phyloP scores from a whole-genome alignment of 2,888 invertebrate species.

The Seira musarum region DNA sequence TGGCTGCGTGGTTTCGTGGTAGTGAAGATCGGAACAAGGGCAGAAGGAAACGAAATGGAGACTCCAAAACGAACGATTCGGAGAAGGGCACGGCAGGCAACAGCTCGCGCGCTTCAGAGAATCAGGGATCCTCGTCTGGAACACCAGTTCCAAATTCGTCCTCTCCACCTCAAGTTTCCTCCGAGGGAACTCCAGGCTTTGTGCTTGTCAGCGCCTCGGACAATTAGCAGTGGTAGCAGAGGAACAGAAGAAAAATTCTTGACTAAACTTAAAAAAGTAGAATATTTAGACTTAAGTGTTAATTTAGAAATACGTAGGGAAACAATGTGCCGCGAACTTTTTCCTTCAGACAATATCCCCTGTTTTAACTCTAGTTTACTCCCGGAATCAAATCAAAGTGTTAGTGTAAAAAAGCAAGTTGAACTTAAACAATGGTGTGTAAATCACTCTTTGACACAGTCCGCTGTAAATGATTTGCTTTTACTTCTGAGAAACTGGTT shows the following conservation, averaged over 20 bases:
- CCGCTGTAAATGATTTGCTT: slow-evolving; percentile 33
- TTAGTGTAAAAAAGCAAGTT: not conserved
- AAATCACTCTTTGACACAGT: slow-evolving; percentile 31
- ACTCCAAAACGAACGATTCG: slow-evolving; percentile 13
- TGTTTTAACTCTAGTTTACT: no score
- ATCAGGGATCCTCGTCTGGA: not conserved
- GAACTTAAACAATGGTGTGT: slow-evolving; percentile 30
- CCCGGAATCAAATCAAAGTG: not conserved
- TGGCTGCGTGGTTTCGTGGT: not conserved
- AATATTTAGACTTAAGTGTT: not conserved
- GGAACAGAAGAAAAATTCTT: not conserved
- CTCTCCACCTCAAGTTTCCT: not conserved
- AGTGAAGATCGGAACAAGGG: not conserved
- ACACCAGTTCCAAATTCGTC: not conserved
- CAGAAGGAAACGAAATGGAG: slow-evolving; percentile 13
- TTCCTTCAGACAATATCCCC: no score
- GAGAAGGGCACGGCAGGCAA: not conserved
- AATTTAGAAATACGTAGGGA: not conserved
- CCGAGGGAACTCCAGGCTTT: not conserved
- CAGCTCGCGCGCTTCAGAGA: not conserved
- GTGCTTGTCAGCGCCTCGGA: no score
- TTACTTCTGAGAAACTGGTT: slow-evolving; percentile 13
- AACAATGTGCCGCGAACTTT: no score
- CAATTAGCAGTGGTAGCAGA: not conserved
- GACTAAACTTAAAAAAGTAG: not conserved